Conservation (phyloP, 2,113 vertebrate genomes). For the Rhea pennata region DNA sequence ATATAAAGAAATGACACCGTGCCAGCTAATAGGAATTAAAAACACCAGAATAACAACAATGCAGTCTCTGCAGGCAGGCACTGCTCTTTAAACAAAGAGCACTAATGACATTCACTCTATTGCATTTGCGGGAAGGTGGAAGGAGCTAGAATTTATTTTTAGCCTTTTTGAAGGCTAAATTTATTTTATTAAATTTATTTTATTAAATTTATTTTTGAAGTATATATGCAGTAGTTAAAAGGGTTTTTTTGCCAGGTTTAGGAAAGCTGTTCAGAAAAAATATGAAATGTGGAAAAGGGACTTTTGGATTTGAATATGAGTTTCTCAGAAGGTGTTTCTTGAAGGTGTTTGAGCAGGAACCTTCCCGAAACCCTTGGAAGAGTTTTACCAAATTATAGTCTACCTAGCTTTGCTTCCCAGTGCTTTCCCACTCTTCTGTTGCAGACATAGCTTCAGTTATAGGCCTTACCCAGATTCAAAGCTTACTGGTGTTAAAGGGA, state of each 20-base stretch:
- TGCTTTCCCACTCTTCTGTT: not conserved
- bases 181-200: not conserved
- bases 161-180: not conserved
- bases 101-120: conserved; percentile 40
- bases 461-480: not conserved
- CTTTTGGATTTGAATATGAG: not conserved
- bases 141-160: conserved; percentile 5
- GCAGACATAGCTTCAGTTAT: not conserved
- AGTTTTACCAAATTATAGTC: not conserved
- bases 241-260: not conserved
- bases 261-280: not conserved
- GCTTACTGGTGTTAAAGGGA: not conserved
- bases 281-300: not conserved
- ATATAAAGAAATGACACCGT: conserved; percentile 72
- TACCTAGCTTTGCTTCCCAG: not conserved
- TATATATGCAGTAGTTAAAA: not conserved
- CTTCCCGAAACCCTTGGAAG: not conserved
- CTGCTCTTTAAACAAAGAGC: conserved; percentile 61
- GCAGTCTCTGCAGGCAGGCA: conserved; percentile 43
- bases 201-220: not conserved
- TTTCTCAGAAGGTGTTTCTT: not conserved
- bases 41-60: conserved; percentile 66
- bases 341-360: not conserved
- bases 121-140: not conserved
- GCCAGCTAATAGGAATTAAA: conserved; percentile 72